These are phyloP conservation scores for Thaumatotibia leucotreta DNA, from an alignment of 1,140 invertebrate genomes.

Conservation along the genomic window DNA sequence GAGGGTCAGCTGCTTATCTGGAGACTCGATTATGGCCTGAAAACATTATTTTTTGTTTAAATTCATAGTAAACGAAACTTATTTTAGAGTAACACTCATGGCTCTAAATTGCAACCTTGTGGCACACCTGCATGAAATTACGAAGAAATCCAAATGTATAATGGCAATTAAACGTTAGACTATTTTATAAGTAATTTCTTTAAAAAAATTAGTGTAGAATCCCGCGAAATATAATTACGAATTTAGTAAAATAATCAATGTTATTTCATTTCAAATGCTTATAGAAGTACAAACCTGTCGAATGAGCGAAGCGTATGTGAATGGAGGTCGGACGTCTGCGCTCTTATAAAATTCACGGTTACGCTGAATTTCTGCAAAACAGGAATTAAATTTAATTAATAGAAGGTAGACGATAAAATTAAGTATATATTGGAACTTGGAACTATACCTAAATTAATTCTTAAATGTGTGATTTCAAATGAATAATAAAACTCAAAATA, in stretches of 20 bases:
- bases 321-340: constrained; percentile 98
- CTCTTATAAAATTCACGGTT: constrained; percentile 99
- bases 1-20: constrained; percentile 97
- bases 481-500: background rate
- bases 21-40: constrained; percentile 99
- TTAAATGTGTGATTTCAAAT: background rate
- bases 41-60: constrained; percentile 33
- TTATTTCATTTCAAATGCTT: background rate
- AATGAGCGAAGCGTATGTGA: constrained; percentile 99
- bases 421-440: too few relatives aligned
- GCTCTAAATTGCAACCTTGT: background rate
- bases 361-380: constrained; percentile 92
- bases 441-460: background rate
- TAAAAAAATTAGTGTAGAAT: too few relatives aligned
- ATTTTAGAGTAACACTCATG: background rate
- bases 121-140: background rate
- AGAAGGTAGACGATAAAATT: too few relatives aligned
- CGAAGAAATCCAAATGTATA: background rate
- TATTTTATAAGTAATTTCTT: too few relatives aligned
- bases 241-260: background rate
- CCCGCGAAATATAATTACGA: background rate
- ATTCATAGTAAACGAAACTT: background rate
- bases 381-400: constrained; percentile 12
- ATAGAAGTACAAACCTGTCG: constrained; percentile 86
- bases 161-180: too few relatives aligned